Percentiles rank a stretch among this genome's conserved stretches.
Conservation (phyloP, 1,140 invertebrate genomes). For the Lamellibrachia luymesi region DNA sequence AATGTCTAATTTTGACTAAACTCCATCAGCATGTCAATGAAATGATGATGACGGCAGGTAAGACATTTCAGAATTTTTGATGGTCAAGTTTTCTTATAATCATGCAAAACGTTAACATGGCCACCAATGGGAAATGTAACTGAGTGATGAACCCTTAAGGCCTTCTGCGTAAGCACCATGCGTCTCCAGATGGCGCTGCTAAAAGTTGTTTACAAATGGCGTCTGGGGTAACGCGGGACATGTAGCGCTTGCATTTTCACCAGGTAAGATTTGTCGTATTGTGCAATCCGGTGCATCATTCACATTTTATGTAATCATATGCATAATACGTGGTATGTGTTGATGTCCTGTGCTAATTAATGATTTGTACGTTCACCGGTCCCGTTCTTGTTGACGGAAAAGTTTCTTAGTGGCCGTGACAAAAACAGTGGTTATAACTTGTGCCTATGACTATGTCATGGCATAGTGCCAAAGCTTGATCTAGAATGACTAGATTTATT, state of each 20-base stretch:
- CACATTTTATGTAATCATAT: no score
- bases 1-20: no score
- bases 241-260: not conserved
- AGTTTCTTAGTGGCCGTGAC: not conserved
- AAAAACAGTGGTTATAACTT: not conserved
- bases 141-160: no score
- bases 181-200: conserved; percentile 18
- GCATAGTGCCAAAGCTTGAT: no score
- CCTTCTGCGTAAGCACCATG: not conserved
- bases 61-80: no score
- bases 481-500: no score
- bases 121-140: no score
- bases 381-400: not conserved
- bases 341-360: not conserved
- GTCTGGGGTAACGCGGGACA: not conserved
- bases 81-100: no score
- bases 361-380: not conserved
- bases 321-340: not conserved
- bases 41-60: no score
- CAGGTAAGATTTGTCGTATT: not conserved
- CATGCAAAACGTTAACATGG: no score
- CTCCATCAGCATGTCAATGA: no score
- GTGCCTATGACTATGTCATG: no score
- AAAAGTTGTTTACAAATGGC: conserved; percentile 48
- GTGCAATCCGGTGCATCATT: not conserved